phyloP scores from a whole-genome alignment of 2,797 vertebrate species.

The Neostethus bicornis region DNA sequence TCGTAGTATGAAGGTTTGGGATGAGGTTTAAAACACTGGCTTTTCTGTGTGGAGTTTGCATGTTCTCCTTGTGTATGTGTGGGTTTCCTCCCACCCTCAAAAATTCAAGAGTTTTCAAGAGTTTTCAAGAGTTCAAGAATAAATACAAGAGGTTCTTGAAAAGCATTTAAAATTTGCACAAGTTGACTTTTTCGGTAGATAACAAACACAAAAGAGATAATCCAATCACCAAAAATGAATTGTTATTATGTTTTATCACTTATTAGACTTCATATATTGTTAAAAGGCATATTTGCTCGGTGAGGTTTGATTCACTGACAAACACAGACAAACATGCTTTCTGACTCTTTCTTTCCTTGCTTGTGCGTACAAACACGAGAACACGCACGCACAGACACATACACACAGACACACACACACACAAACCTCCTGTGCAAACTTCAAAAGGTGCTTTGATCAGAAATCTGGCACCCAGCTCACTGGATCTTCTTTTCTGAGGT shows the following conservation, averaged over 20 bases:
- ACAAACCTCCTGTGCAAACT: slow-evolving; percentile 65
- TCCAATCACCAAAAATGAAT: slow-evolving; percentile 6
- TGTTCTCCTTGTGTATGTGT: no score
- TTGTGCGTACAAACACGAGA: slow-evolving; percentile 8
- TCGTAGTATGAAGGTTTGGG: no score
- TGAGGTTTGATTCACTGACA: slow-evolving; percentile 41
- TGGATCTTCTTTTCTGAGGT: slow-evolving; percentile 72
- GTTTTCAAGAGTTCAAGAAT: neutral
- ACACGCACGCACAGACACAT: slow-evolving; percentile 28
- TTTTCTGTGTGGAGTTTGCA: no score
- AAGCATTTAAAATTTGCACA: slow-evolving; percentile 8
- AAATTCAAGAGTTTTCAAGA: neutral
- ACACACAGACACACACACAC: slow-evolving; percentile 21
- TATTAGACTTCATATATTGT: slow-evolving; percentile 13
- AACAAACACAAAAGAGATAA: slow-evolving; percentile 7
- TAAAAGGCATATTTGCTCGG: slow-evolving; percentile 17
- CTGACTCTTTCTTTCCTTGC: slow-evolving; percentile 11
- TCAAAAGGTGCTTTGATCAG: slow-evolving; percentile 81
- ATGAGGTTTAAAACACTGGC: no score
- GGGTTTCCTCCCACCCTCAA: no score
- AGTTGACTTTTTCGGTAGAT: slow-evolving; percentile 3
- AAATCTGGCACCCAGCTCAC: slow-evolving; percentile 72
- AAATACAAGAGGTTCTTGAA: slow-evolving; percentile 2
- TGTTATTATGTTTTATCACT: neutral
- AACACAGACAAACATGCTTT: slow-evolving; percentile 48